Conservation (phyloP, 2,113 vertebrate genomes). For the Podarcis cretensis region DNA sequence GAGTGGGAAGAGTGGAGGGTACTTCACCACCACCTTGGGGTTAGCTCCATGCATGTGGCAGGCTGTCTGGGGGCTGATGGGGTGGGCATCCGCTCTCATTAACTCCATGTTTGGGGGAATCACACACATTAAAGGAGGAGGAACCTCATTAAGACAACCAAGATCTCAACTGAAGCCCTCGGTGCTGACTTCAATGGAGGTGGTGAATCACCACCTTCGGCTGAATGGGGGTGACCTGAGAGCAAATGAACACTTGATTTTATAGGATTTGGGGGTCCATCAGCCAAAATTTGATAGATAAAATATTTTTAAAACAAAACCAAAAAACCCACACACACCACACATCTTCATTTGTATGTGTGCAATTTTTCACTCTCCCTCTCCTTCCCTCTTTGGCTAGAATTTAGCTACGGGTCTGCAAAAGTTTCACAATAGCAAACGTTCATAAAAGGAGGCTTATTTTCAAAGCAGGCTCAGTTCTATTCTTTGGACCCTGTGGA, state of each 20-base stretch:
- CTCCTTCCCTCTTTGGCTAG: too few relatives aligned
- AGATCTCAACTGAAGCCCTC: background rate
- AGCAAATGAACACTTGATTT: constrained; percentile 1
- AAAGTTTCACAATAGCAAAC: background rate
- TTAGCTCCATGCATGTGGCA: constrained; percentile 31
- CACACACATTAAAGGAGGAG: constrained; percentile 16
- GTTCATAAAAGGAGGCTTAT: background rate
- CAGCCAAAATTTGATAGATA: background rate
- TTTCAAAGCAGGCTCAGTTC: background rate
- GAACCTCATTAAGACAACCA: background rate
- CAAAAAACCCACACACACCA: too few relatives aligned
- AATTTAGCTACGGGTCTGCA: background rate
- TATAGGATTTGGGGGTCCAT: background rate
- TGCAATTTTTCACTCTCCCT: background rate
- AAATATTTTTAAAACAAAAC: background rate
- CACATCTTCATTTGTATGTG: background rate
- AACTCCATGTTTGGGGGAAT: constrained; percentile 7
- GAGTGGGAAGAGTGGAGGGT: constrained; percentile 63
- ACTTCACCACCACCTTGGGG: constrained; percentile 51
- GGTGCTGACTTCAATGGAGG: constrained; percentile 18
- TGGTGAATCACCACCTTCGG: background rate
- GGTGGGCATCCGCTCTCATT: constrained; percentile 8
- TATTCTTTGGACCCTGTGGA: background rate
- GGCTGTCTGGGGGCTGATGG: constrained; percentile 9
- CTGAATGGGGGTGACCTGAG: background rate